phyloP scores from a whole-genome alignment of 2,113 vertebrate species.

The Promerops cafer region DNA sequence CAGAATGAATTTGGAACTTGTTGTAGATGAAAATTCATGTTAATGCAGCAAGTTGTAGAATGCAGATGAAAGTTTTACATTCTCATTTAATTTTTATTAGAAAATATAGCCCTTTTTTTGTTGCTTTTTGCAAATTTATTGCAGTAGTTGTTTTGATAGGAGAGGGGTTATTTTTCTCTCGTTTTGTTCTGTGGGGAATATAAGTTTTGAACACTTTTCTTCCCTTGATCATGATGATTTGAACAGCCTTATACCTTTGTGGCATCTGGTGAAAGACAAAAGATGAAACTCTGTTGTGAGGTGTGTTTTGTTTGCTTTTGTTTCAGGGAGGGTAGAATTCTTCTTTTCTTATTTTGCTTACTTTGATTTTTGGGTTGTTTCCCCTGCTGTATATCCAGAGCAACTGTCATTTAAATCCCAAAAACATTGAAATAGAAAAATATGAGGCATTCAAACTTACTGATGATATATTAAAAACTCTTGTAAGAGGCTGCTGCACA shows the following conservation, averaged over 20 bases:
- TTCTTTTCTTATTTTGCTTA: neutral
- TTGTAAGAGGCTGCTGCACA: neutral
- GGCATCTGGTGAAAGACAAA: neutral
- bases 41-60: neutral
- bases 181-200: neutral
- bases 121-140: neutral
- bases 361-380: neutral
- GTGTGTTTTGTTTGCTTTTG: neutral
- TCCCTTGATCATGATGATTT: neutral
- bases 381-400: neutral
- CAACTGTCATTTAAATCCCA: neutral
- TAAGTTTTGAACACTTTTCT: neutral
- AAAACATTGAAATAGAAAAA: neutral
- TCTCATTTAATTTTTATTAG: neutral
- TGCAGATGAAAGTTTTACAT: neutral
- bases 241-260: neutral
- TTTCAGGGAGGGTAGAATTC: fast-evolving
- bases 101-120: neutral
- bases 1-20: neutral
- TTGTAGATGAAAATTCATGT: neutral
- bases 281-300: neutral
- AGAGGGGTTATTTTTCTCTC: neutral
- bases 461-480: neutral
- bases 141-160: neutral
- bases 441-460: neutral